Evolutionary conservation across 2,113 vertebrate genomes (phyloP).

Genomic region (Rhodinocichla rosea): DNA sequence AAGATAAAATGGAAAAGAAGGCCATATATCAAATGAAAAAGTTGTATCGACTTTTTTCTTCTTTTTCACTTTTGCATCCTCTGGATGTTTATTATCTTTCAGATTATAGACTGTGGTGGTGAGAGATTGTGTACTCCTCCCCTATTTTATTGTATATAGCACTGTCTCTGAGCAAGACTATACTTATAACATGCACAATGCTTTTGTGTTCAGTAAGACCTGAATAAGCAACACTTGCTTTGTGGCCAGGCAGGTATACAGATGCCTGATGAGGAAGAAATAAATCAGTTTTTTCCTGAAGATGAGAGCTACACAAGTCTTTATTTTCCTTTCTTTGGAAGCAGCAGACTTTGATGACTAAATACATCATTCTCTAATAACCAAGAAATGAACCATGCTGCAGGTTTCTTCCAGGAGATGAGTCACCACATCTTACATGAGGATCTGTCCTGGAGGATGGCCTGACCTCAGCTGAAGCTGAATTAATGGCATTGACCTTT

Average conservation of each 20-base stretch:
- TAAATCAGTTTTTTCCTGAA: not conserved
- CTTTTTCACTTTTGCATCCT: not conserved
- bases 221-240: not conserved
- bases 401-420: not conserved
- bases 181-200: not conserved
- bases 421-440: not conserved
- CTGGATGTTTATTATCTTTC: not conserved
- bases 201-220: not conserved
- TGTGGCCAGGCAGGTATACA: not conserved
- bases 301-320: not conserved
- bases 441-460: not conserved
- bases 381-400: not conserved
- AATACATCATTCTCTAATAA: not conserved
- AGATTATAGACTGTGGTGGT: not conserved
- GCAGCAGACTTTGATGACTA: not conserved
- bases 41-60: not conserved
- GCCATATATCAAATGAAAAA: not conserved
- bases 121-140: not conserved
- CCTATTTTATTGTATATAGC: not conserved
- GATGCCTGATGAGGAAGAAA: not conserved
- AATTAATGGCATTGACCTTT: conserved; percentile 18
- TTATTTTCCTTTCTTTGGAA: not conserved
- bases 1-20: not conserved
- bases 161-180: not conserved
- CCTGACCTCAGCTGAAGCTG: not conserved